Evolutionary conservation across 2,113 vertebrate genomes (phyloP), one percentile per base, ranked within the genome.

Genomic region (Hepsetus odoe): DNA sequence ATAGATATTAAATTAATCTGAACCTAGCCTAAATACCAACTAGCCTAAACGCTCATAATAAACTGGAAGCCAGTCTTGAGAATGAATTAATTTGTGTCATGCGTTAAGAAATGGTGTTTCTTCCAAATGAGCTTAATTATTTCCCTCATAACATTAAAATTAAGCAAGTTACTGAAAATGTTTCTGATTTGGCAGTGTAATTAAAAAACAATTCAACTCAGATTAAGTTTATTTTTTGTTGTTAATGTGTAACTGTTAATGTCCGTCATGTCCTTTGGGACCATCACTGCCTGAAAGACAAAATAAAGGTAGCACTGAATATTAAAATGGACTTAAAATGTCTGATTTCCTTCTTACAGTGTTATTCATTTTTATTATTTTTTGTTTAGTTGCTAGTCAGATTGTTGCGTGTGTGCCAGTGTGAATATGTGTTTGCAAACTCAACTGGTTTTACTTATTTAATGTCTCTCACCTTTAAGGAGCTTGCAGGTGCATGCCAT

Each of bases 371-470:
- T 73, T 30, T 44, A n/a, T n/a, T 59, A n/a, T 18, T 72, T 53
- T 77, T 32, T 33, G 35, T 6, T n/a, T 59, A 33, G 68, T 0
- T 30, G 28, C 58, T 30, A 10, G 20, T 16, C 11, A 74, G 72
- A 33, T 62, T 22, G 53, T 38, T 28, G 26, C 79, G 86, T 84
- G 83, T 86, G 85, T 88, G 69, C n/a, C n/a, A n/a, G n/a, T n/a
- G n/a, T n/a, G n/a, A n/a, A n/a, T 83, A 79, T 24, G 59, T 77
- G 38, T 69, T 65, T 30, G 33, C 77, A 85, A 82, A 76, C 13
- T n/a, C n/a, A 49, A 75, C 38, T 72, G 70, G 75, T n/a, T 49
- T 28, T 73, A 72, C 26, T 20, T 66, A n/a, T 35, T 67, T 58
- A 58, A 30, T 24, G 16, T 65, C 32, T 68, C 38, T 42, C 62